phyloP scores from a whole-genome alignment of 2,888 invertebrate genomes.

The Atherix ibis region DNA sequence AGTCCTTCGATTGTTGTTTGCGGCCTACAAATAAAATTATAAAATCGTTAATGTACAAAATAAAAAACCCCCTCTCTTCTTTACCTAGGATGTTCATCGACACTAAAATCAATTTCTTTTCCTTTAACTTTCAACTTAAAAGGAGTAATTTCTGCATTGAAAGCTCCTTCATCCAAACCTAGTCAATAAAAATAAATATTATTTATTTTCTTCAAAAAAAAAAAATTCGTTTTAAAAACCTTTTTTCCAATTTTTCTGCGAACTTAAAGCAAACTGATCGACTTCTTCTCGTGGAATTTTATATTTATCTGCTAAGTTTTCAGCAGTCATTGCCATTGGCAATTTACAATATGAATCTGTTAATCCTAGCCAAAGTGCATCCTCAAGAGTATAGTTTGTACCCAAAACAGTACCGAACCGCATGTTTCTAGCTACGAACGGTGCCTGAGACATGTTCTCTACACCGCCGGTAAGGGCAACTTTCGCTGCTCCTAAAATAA shows the following conservation, averaged over 20 bases:
- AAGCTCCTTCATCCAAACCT: slow-evolving; percentile 79
- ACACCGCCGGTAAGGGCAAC: slow-evolving; percentile 82
- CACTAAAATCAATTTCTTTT: slow-evolving; percentile 57
- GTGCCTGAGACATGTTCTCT: slow-evolving; percentile 91
- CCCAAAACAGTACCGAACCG: slow-evolving; percentile 84
- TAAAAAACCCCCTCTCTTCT: not conserved
- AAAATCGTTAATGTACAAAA: not conserved
- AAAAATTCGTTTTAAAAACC: slow-evolving; percentile 34
- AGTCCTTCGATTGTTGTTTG: slow-evolving; percentile 73
- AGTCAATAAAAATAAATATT: slow-evolving; percentile 14
- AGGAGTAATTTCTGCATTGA: slow-evolving; percentile 80
- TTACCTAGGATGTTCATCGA: slow-evolving; percentile 78
- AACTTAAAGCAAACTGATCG: slow-evolving; percentile 69
- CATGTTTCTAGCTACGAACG: slow-evolving; percentile 67
- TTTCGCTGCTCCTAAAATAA: slow-evolving; percentile 64
- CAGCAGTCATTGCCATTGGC: slow-evolving; percentile 93
- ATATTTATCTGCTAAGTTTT: slow-evolving; percentile 78
- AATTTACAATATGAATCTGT: slow-evolving; percentile 78
- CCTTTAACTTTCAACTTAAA: slow-evolving; percentile 71
- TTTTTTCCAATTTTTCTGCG: slow-evolving; percentile 77
- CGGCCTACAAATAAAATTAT: slow-evolving; percentile 35
- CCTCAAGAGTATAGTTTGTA: slow-evolving; percentile 60
- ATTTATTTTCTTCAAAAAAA: not conserved
- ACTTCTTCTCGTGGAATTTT: slow-evolving; percentile 65
- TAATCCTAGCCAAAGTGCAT: slow-evolving; percentile 76